Evolutionary conservation across 2,113 vertebrate species (phyloP), one percentile per base, ranked within the genome.

Genomic region (Vanacampus margaritifer): DNA sequence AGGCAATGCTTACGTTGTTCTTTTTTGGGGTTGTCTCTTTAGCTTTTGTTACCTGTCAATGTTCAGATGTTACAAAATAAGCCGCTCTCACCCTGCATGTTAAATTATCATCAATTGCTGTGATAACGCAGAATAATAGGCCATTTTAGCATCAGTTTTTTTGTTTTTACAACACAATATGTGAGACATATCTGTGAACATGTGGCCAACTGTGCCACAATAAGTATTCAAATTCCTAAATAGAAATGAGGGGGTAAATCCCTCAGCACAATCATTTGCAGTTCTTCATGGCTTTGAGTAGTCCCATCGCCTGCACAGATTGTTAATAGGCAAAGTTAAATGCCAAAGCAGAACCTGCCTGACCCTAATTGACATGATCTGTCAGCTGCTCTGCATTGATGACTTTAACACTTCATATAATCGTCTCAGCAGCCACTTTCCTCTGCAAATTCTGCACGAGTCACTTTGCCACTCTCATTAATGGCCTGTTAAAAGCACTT

Each of bases 201-300:
- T 23, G 21, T 63, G 24, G 23, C 6, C 2, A 64, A 45, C 11
- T 4, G 39, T 11, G 11, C 21, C 21, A 4, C 43, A 16, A 24
- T 48, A 32, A n/a, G 45, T 28, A 45, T 24, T 64, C 12, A 82
- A 86, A 84, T 82, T 85, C 67, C 84, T 73, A 16, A 32, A 83
- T 89, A 80, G 60, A 88, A 86, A 88, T 84, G 59, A 64, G 61
- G 65, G 71, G 58, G 56, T 66, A 67, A 54, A 78, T 75, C 61
- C 43, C 39, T 14, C 58, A 37, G 61, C 68, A 54, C 65, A 82
- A 78, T 84, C 80, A 75, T 53, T 69, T 35, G 28, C 57, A 67
- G 69, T 82, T 82, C 79, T 88, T 83, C 73, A 78, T 58, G 73
- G 19, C 57, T 76, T 17, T 56, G 68, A 79, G 75, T 75, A 24